phyloP scores from a whole-genome alignment of 2,888 invertebrate genomes.

The Euplagia quadripunctaria region DNA sequence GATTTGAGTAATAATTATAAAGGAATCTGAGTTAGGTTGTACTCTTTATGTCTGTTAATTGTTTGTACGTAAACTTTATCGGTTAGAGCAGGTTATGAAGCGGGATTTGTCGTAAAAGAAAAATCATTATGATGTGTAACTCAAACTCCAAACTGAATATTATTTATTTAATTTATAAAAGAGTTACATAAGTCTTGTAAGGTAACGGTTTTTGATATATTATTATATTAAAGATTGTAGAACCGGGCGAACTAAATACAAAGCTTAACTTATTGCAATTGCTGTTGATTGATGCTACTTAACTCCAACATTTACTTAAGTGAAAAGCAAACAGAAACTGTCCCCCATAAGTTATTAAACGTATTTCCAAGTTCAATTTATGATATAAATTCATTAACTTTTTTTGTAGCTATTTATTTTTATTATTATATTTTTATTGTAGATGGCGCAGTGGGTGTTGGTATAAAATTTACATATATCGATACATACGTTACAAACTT shows the following conservation, averaged over 20 bases:
- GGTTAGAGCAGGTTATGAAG: too few species aligned
- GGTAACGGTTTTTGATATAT: too few species aligned
- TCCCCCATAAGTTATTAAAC: constrained; percentile 30
- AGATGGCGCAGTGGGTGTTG: constrained; percentile 36
- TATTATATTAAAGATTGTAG: neutral
- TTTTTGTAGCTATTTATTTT: constrained; percentile 6
- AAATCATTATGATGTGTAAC: too few species aligned
- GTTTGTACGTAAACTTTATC: too few species aligned
- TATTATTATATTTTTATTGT: constrained; percentile 15
- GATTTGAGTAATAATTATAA: too few species aligned
- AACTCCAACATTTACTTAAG: constrained; percentile 22
- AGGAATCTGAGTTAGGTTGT: too few species aligned
- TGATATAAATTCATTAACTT: constrained; percentile 37
- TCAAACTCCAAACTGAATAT: too few species aligned
- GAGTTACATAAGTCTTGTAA: too few species aligned
- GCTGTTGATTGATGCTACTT: constrained; percentile 5
- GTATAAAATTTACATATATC: constrained; percentile 41
- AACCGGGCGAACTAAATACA: neutral
- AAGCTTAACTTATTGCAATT: constrained; percentile 1
- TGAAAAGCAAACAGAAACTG: constrained; percentile 31
- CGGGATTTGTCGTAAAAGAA: too few species aligned
- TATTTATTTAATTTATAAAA: too few species aligned
- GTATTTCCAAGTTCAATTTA: constrained; percentile 14
- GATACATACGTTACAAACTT: constrained; percentile 15
- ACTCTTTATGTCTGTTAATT: too few species aligned